Percentiles rank a stretch among this genome's conserved stretches.
Conservation (phyloP, 2,888 invertebrate species). For the Alloscopus bannaensis region DNA sequence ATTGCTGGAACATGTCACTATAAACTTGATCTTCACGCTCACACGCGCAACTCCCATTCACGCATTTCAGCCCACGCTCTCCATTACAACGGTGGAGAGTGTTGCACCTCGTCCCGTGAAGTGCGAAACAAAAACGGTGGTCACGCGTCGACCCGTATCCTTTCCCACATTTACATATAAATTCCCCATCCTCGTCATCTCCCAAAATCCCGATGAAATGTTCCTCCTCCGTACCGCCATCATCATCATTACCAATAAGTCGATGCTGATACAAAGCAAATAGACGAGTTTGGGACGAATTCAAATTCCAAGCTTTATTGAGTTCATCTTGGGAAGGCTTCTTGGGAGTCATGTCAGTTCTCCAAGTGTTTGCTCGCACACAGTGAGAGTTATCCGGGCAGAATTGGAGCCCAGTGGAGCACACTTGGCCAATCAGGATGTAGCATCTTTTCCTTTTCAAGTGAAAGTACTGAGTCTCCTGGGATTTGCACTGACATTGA, state of each 20-base stretch:
- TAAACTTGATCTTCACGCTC: conserved; percentile 39
- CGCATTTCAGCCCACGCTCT: conserved; percentile 47
- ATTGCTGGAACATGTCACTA: conserved; percentile 35
- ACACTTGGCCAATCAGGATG: conserved; percentile 40
- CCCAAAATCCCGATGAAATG: conserved; percentile 55
- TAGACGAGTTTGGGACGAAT: background rate
- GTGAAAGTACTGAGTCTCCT: conserved; percentile 45
- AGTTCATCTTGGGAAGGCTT: background rate
- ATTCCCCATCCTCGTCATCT: conserved; percentile 38
- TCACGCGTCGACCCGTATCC: conserved; percentile 50
- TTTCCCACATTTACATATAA: conserved; percentile 53
- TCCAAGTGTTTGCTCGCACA: conserved; percentile 14
- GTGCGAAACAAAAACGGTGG: conserved; percentile 39
- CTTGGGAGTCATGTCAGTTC: background rate
- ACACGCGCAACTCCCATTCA: conserved; percentile 44
- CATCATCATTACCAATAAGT: background rate
- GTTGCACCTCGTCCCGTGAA: conserved; percentile 46
- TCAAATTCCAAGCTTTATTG: background rate
- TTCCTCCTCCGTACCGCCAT: conserved; percentile 23
- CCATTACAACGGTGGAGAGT: conserved; percentile 43
- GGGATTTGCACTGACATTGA: conserved; percentile 51
- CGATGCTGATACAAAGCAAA: background rate
- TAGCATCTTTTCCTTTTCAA: conserved; percentile 50
- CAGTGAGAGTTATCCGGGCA: conserved; percentile 60
- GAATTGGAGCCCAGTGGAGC: conserved; percentile 50